Conservation (phyloP, 2,797 vertebrate species). For the Bradypodion ventrale region DNA sequence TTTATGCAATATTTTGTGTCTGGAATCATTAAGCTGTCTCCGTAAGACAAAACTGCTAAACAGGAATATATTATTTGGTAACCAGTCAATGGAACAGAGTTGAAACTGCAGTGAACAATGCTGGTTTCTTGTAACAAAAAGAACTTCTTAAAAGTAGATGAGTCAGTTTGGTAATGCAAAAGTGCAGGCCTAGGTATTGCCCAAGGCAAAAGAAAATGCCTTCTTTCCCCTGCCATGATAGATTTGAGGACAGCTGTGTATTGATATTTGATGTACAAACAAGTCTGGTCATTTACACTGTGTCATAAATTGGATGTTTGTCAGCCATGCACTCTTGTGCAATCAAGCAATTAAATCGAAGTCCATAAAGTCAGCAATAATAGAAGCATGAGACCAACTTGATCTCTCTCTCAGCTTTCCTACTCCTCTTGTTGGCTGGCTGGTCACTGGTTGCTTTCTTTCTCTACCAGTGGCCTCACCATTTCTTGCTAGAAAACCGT, state of each 20-base stretch:
- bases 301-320: neutral
- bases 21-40: constrained; percentile 1
- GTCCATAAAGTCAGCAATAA: neutral
- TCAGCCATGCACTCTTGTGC: no score
- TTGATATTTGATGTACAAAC: neutral
- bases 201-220: neutral
- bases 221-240: neutral
- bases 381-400: neutral
- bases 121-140: neutral
- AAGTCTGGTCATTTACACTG: neutral
- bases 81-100: neutral
- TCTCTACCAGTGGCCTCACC: neutral
- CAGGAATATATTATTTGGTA: neutral
- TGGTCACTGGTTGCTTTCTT: no score
- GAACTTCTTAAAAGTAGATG: rapidly evolving
- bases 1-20: neutral
- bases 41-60: neutral
- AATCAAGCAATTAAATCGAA: neutral
- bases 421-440: neutral
- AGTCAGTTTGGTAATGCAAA: neutral
- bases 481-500: neutral
- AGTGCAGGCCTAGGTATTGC: neutral
- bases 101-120: rapidly evolving
- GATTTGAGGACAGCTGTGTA: constrained; percentile 4
- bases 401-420: neutral